A percentile compares a stretch with the other conserved stretches of the same genome.
Evolutionary conservation across 2,797 vertebrate species (phyloP).

Genomic region (Peromyscus melanophrys): DNA sequence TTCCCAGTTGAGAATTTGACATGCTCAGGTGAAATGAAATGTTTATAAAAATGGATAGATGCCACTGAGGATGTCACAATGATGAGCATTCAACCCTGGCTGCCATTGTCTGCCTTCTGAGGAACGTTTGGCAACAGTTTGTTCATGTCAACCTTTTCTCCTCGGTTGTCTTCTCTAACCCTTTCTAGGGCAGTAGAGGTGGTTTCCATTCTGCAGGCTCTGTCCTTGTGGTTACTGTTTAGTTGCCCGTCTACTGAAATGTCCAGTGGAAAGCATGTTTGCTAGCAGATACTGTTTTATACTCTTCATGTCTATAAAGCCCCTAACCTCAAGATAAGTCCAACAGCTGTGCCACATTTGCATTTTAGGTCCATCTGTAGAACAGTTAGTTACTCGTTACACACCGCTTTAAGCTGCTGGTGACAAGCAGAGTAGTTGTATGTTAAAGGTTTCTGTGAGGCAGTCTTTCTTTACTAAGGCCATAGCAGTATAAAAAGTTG

Average conservation of each 20-base stretch:
- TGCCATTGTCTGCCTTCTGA: not conserved
- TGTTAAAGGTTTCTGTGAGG: not conserved
- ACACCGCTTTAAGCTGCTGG: not conserved
- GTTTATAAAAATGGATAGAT: not conserved
- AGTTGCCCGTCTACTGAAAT: not conserved
- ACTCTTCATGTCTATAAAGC: not conserved
- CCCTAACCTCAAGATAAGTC: not conserved
- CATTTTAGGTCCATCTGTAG: not conserved
- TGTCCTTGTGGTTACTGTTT: not conserved
- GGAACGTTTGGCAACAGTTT: not conserved
- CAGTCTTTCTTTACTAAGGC: not conserved
- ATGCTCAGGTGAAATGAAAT: not conserved
- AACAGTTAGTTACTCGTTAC: not conserved
- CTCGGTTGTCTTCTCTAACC: not conserved
- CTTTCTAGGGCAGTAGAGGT: not conserved
- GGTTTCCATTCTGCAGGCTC: not conserved
- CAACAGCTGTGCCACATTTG: not conserved
- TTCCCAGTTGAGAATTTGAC: not conserved
- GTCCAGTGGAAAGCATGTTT: not conserved
- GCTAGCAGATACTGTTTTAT: not conserved
- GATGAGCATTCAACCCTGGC: not conserved
- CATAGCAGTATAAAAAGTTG: not conserved
- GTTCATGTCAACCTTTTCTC: not conserved
- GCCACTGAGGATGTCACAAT: fast-evolving
- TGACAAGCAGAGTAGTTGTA: not conserved